These are phyloP conservation scores for Cotesia typhae DNA, from an alignment of 1,140 invertebrate species.

Conservation along the genomic window DNA sequence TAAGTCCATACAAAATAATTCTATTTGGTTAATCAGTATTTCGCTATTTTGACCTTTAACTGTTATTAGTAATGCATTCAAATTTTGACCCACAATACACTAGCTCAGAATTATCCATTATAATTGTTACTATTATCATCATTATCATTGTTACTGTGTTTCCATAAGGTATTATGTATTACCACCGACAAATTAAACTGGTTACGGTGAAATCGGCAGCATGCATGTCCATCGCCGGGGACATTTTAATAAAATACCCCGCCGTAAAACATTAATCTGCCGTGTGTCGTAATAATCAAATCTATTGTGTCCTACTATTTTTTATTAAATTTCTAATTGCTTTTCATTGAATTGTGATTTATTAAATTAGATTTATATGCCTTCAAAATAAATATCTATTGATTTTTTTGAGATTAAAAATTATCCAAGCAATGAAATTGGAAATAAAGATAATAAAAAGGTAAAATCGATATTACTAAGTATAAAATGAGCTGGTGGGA, in stretches of 20 bases:
- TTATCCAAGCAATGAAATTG: not conserved
- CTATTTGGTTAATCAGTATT: conserved; percentile 24
- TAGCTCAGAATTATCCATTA: too few species aligned
- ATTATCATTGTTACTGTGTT: not conserved
- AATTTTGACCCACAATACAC: conserved; percentile 31
- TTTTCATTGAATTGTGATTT: too few species aligned
- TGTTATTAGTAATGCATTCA: conserved; percentile 35
- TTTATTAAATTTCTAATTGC: too few species aligned
- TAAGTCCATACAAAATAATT: conserved; percentile 14
- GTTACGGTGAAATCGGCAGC: conserved; percentile 48
- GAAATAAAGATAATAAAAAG: not conserved
- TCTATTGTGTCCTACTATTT: too few species aligned
- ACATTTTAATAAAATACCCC: not conserved
- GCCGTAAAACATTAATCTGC: not conserved
- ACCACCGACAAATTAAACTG: conserved; percentile 46
- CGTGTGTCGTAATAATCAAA: not conserved
- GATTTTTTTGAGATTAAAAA: not conserved
- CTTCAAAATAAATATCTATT: not conserved
- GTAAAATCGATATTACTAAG: not conserved
- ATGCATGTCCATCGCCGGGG: conserved; percentile 13
- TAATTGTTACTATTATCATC: not conserved
- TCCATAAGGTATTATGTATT: not conserved
- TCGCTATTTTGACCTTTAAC: conserved; percentile 36
- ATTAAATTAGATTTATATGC: too few species aligned
- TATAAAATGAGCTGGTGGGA: conserved; percentile 19